These are phyloP conservation scores for Pogonomyrmex californicus DNA, from an alignment of 1,140 invertebrate species.

Conservation along the genomic window DNA sequence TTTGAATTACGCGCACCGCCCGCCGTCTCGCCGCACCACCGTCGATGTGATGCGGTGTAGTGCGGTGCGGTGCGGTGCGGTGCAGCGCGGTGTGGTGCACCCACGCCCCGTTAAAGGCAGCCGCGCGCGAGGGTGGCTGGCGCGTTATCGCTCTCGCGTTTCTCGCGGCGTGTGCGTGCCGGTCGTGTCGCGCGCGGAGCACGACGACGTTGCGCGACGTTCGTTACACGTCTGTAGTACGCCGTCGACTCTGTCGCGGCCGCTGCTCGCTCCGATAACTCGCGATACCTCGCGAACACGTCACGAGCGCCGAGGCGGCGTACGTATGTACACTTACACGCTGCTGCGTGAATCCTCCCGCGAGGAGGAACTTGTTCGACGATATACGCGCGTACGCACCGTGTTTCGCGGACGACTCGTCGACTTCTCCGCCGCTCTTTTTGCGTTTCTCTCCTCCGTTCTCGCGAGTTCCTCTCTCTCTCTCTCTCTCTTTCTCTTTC, in stretches of 20 bases:
- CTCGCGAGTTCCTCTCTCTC: slow-evolving; percentile 24
- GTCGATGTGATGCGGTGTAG: slow-evolving; percentile 61
- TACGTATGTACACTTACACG: slow-evolving; percentile 13
- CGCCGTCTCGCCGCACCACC: slow-evolving; percentile 50
- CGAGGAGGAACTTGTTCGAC: slow-evolving; percentile 31
- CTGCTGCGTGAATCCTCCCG: slow-evolving; percentile 1
- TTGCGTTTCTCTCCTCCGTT: slow-evolving; percentile 18
- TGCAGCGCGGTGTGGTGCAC: slow-evolving; percentile 46
- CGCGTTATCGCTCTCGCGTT: slow-evolving; percentile 54
- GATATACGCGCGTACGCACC: slow-evolving; percentile 16
- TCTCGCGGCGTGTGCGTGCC: slow-evolving; percentile 48
- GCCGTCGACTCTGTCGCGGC: not conserved
- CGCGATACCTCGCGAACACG: slow-evolving; percentile 44
- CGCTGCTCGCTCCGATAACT: slow-evolving; percentile 50
- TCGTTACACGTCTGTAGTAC: slow-evolving; percentile 16
- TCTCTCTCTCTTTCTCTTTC: slow-evolving; percentile 20
- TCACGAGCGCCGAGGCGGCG: slow-evolving; percentile 10
- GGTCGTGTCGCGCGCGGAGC: slow-evolving; percentile 22
- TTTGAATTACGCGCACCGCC: slow-evolving; percentile 59
- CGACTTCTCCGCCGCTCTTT: slow-evolving; percentile 6
- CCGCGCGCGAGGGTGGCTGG: slow-evolving; percentile 41
- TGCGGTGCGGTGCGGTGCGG: not conserved
- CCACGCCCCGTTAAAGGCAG: slow-evolving; percentile 69
- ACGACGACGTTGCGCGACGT: slow-evolving; percentile 27
- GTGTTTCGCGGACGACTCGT: slow-evolving; percentile 29